phyloP scores from a whole-genome alignment of 2,888 invertebrate genomes.

The Anthrax anthrax region DNA sequence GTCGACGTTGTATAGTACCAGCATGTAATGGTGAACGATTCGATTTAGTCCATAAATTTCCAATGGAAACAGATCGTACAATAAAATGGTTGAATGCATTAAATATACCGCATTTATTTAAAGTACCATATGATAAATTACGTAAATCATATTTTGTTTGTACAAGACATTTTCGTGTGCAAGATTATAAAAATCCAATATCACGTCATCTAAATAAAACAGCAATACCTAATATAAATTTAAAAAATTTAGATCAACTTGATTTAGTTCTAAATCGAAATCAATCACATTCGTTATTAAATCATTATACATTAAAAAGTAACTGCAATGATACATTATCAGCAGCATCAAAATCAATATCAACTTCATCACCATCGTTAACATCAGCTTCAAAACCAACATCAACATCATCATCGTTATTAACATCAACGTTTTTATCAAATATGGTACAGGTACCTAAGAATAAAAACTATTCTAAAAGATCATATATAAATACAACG shows the following conservation, averaged over 20 bases:
- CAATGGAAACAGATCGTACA: conserved; percentile 11
- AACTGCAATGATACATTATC: too few relatives aligned
- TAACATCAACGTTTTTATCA: too few relatives aligned
- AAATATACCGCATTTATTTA: conserved; percentile 9
- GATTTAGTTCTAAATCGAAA: neutral
- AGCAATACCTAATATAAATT: conserved; percentile 18
- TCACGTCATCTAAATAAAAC: conserved; percentile 18
- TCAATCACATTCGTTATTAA: too few relatives aligned
- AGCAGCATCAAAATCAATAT: too few relatives aligned
- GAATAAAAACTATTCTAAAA: too few relatives aligned
- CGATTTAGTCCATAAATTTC: conserved; percentile 20
- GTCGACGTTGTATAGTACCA: conserved; percentile 14
- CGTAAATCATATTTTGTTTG: conserved; percentile 16
- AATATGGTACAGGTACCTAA: too few relatives aligned
- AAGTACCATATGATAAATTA: conserved; percentile 9
- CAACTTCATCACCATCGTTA: too few relatives aligned
- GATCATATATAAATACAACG: too few relatives aligned
- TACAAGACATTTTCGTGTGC: conserved; percentile 18
- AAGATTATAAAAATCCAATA: conserved; percentile 18
- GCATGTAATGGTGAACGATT: conserved; percentile 17
- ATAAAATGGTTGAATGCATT: conserved; percentile 15
- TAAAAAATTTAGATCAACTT: conserved; percentile 14
- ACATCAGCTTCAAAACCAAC: too few relatives aligned
- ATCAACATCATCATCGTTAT: too few relatives aligned
- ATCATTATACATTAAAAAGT: too few relatives aligned